Evolutionary conservation across 2,113 vertebrate genomes (phyloP).

Genomic region (Dromas ardeola): DNA sequence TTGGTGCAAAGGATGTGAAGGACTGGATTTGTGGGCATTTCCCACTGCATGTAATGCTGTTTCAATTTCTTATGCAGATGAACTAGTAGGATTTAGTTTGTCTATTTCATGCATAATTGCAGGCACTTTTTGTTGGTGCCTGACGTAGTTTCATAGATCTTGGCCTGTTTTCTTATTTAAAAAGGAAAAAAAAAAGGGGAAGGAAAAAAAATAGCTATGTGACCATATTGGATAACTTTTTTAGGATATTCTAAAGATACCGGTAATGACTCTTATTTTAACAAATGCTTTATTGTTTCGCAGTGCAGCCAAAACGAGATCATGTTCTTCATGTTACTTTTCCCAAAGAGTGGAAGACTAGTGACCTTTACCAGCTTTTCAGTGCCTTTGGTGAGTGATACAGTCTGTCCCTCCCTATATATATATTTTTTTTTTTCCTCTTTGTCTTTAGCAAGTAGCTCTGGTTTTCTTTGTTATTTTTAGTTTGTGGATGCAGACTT

Average conservation of each 20-base stretch:
- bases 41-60: background rate
- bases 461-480: no score
- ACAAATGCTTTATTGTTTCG: background rate
- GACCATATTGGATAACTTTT: background rate
- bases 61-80: background rate
- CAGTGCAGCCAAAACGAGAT: conserved; percentile 95
- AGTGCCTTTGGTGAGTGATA: conserved; percentile 99
- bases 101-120: background rate
- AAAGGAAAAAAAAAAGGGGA: background rate
- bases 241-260: background rate
- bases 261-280: no score
- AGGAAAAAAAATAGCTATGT: background rate
- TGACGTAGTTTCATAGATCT: background rate
- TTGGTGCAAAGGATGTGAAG: background rate
- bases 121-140: background rate
- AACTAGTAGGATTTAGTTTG: background rate
- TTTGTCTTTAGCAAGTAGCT: no score
- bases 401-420: no score
- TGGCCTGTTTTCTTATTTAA: background rate
- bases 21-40: background rate
- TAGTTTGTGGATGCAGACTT: no score
- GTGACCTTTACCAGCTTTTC: conserved; percentile 98
- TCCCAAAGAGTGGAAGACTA: conserved; percentile 98
- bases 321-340: conserved; percentile 96
- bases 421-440: no score